Base-by-base conservation (phyloP, 1,140 invertebrate species). In the Trichonephila clavipes region DNA sequence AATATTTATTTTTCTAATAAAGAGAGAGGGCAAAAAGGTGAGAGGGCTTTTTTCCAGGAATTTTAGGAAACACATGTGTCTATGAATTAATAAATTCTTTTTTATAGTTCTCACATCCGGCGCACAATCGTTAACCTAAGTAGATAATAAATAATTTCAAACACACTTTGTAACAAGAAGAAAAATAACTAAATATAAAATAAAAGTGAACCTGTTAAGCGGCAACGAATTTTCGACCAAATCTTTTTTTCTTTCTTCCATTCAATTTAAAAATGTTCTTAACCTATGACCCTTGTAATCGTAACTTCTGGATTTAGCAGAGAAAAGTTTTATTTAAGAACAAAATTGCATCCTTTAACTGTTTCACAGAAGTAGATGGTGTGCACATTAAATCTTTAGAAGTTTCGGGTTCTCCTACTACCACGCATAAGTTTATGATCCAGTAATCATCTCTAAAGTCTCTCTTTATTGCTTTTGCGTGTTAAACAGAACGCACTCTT, bases 101-200 rank as follows among this genome's bases (percentile, higher is more conserved):
- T 16, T 16, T 14, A 16, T 16, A 34, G 4, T 34, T 77, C 28
- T 3, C 24, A 34, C 34, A 77, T 34, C 28, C 14, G 10, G 69
- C 24, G 10, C 28, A 28, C 8, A 34, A 6, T 28, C 24, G 28
- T 40, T 51, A 51, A 51, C 44, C 5, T 51, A 5, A 51, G 44
- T 51, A 51, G 44, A 1, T 77, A 40, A 77, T 77, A 77, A 77
- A 77, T 77, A 77, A 77, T 77, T 77, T 77, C 34, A 77, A 77
- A 28, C 28, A 77, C 28, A 77, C 7, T 24, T 28, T 77, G 69
- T 40, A 14, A 62, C 69, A 34, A 34, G 34, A 34, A 34, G 34
- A 12, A 34, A 28, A 40, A 14, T 5, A 62, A 62, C 12, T 5
- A 62, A 62, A 51, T 6, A 51, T 6, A 51, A 51, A 6, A 6